These are phyloP conservation scores for Arenaria interpres DNA, from an alignment of 2,113 vertebrate genomes.

Conservation along the genomic window DNA sequence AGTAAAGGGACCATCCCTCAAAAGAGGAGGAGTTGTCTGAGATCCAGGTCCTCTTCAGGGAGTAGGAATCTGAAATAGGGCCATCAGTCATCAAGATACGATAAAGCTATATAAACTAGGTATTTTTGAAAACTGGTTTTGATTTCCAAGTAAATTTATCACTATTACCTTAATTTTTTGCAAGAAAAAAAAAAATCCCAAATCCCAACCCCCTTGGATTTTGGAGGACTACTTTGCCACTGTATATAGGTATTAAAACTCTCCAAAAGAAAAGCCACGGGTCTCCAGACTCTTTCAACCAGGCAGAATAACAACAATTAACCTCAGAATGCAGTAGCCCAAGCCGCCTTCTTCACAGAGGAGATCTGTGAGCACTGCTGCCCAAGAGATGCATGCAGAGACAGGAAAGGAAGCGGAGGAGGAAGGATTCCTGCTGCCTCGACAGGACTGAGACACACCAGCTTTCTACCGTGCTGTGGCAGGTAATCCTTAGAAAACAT, in stretches of 20 bases:
- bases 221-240: neutral
- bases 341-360: neutral
- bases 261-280: neutral
- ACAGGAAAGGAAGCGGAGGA: neutral
- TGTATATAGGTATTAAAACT: neutral
- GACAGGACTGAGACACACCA: neutral
- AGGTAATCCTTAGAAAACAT: neutral
- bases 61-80: neutral
- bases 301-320: neutral
- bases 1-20: neutral
- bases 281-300: neutral
- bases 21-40: neutral
- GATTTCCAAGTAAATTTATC: neutral
- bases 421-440: neutral
- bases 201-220: neutral
- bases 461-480: neutral
- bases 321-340: neutral
- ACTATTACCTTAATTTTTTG: neutral
- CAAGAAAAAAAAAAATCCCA: neutral
- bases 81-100: neutral
- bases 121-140: neutral
- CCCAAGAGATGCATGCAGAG: fast-evolving
- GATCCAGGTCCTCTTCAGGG: neutral
- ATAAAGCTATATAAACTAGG: neutral
- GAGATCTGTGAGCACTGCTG: neutral